Conservation (phyloP, 2,113 vertebrate species). For the Muntiacus muntjak region DNA sequence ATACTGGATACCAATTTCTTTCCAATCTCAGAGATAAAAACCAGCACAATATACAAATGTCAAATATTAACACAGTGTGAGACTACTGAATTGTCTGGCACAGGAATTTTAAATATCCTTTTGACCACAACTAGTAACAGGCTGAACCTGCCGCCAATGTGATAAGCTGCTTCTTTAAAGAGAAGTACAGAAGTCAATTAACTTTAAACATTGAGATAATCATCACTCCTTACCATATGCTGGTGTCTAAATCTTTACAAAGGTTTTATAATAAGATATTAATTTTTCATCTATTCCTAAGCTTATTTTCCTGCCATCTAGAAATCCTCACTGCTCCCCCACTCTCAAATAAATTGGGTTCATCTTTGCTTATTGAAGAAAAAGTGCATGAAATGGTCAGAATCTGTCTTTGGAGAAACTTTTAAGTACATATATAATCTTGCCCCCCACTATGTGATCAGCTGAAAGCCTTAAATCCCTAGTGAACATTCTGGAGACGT, state of each 20-base stretch:
- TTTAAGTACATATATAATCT: conserved; percentile 17
- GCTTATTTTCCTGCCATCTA: conserved; percentile 17
- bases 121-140: conserved; percentile 44
- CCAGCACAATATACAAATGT: conserved; percentile 39
- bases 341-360: background rate
- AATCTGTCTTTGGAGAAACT: conserved; percentile 8
- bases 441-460: background rate
- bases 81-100: conserved; percentile 20
- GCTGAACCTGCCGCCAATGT: conserved; percentile 42
- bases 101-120: conserved; percentile 58
- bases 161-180: conserved; percentile 45
- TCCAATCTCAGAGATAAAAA: conserved; percentile 54
- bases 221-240: conserved; percentile 19
- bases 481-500: background rate
- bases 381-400: background rate
- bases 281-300: conserved; percentile 43
- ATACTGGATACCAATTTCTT: conserved; percentile 26
- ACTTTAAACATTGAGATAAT: conserved; percentile 28
- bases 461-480: background rate
- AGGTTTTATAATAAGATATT: conserved; percentile 33
- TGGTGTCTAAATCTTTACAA: conserved; percentile 6
- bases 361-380: background rate
- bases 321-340: background rate
- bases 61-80: conserved; percentile 64
- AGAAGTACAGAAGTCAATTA: conserved; percentile 46